phyloP scores from a whole-genome alignment of 2,888 invertebrate species.

The Diploptera punctata region DNA sequence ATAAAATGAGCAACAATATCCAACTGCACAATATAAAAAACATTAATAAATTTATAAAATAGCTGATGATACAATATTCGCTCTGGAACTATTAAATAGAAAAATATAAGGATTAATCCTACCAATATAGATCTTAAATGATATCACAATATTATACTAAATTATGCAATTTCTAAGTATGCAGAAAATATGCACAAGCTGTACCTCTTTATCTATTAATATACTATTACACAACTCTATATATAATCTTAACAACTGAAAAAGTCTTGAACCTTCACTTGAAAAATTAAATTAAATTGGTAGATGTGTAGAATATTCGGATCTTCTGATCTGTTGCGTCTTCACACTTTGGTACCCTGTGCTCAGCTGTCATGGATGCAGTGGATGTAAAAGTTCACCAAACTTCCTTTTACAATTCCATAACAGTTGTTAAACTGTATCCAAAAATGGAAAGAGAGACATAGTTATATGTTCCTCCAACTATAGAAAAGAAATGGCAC shows the following conservation, averaged over 20 bases:
- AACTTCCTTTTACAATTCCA: slow-evolving; percentile 41
- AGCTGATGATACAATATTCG: too few species aligned
- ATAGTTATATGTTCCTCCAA: neutral
- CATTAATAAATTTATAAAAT: too few species aligned
- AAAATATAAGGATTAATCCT: too few species aligned
- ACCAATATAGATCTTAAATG: too few species aligned
- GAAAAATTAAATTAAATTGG: neutral
- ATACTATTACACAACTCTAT: neutral
- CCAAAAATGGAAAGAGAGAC: slow-evolving; percentile 34
- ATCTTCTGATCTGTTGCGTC: slow-evolving; percentile 4
- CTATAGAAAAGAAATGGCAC: too few species aligned
- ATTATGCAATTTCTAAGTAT: too few species aligned
- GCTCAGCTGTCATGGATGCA: slow-evolving; percentile 24
- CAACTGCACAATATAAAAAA: too few species aligned
- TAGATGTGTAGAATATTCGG: neutral
- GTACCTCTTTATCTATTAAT: neutral
- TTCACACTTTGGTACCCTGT: slow-evolving; percentile 31
- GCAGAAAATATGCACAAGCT: too few species aligned
- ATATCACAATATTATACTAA: too few species aligned
- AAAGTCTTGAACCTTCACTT: neutral
- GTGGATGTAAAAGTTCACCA: slow-evolving; percentile 13
- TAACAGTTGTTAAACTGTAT: slow-evolving; percentile 42
- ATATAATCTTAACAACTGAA: neutral
- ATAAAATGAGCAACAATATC: too few species aligned
- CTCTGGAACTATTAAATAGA: too few species aligned